Conservation (phyloP, 2,113 vertebrate species). For the Nerophis lumbriciformis region DNA sequence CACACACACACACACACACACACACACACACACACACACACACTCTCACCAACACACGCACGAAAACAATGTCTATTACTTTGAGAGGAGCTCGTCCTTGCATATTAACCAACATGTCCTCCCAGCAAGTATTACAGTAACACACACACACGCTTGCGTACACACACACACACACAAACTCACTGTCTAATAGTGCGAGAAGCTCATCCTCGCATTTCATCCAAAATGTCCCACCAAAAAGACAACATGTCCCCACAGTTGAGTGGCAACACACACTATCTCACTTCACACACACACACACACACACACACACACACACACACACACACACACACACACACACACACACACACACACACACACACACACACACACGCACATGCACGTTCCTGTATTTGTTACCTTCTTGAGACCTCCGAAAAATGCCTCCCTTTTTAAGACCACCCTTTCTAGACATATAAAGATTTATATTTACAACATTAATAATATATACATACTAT, state of each 20-base stretch:
- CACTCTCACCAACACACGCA: not conserved
- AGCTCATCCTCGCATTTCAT: not conserved
- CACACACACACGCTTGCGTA: not conserved
- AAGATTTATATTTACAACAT: too few species aligned
- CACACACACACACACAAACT: slow-evolving; percentile 22
- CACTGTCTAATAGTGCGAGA: not conserved
- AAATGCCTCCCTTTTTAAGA: too few species aligned
- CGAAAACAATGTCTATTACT: not conserved
- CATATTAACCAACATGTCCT: not conserved
- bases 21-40: slow-evolving; percentile 6
- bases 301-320: too few species aligned
- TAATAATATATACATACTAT: too few species aligned
- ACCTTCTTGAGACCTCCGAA: too few species aligned
- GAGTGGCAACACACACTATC: not conserved
- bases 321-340: too few species aligned
- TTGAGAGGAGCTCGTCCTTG: not conserved
- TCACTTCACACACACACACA: slow-evolving; percentile 9
- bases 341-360: too few species aligned
- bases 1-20: slow-evolving; percentile 8
- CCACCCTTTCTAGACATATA: too few species aligned
- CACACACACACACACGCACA: too few species aligned
- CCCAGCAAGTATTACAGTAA: not conserved
- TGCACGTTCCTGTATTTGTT: too few species aligned
- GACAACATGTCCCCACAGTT: not conserved
- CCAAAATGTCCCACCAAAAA: not conserved